Evolutionary conservation across 2,888 invertebrate genomes (phyloP), one percentile per base, ranked within the genome.

Genomic region (Ennomos fuscantarius): DNA sequence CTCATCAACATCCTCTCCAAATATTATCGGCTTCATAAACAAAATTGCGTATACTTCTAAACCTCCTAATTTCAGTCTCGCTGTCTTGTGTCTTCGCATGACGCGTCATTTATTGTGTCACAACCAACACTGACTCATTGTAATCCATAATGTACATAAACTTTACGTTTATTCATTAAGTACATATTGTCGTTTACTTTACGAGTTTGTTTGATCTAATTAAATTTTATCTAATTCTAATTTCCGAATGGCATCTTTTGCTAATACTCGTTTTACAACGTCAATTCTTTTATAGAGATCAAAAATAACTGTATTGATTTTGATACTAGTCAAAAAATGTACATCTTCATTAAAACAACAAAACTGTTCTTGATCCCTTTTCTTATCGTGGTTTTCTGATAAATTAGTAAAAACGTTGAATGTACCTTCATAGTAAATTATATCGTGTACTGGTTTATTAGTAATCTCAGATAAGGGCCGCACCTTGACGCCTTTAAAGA

Each of bases 391-490:
- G 31, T 55, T 39, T 44, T 13, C 10, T 15, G n/a, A 52, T 44
- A 47, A 15, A 43, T 49, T 43, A 43, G 13, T 58, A 39, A 52
- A 53, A 48, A 44, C 13, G 9, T 44, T 42, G n/a, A 48, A 50
- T 24, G 34, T 47, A 15, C 34, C 43, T 40, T 50, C 43, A 33
- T 58, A 51, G 47, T 48, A 51, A 55, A 44, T 55, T 60, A 50
- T 62, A 60, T 59, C 55, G 45, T 39, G 40, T 55, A 45, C 50
- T 48, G 49, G 48, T 43, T 48, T 39, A 48, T 55, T 46, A 41
- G 52, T 64, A 69, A 69, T 72, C 63, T 60, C 45, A 48, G 88
- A 89, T 87, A 87, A 83, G 69, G 70, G 79, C 86, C 87, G 68
- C 89, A 76, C 87, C 88, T 82, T 72, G 72, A 62, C 61, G 62